Base-by-base conservation (phyloP, 1,140 invertebrate genomes). In the Pogonomyrmex californicus region DNA sequence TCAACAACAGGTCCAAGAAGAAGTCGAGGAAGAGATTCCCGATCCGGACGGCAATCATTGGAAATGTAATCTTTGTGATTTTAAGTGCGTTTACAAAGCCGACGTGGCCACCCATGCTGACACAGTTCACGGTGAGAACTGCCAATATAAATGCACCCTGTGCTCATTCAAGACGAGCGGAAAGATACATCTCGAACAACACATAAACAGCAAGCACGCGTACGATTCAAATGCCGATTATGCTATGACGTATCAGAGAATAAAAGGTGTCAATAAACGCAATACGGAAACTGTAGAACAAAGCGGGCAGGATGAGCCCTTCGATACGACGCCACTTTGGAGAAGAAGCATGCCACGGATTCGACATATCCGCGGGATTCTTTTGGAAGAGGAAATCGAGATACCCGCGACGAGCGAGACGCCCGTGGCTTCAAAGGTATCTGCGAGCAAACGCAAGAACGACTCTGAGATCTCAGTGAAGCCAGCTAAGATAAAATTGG, bases 61-160 rank as follows among this genome's bases (percentile, higher is more conserved):
- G 97, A 96, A 96, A 60, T 98, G 97, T 91, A 96, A 96, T 65
- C 89, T 97, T 14, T 98, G 97, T 83, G 96, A 96, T 38, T 96
- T 96, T 76, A 96, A 96, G 58, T 96, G 96, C 79, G 93, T 96
- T 33, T 96, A 96, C 0, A 96, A 97, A 54, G 94, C 95, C 0
- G 96, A 97, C 60, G 96, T 97, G 71, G 91, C 95, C 0, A 92
- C 94, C 0, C 97, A 98, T 87, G 96, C 96, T 3, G 88, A 93
- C 0, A 95, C 94, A 33, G 88, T 91, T 5, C 97, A 98, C 87
- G 95, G 96, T 33, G 96, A 97, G 1, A 96, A 96, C 49, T 95
- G 95, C 88, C 97, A 97, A 87, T 97, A 96, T 86, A 97, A 97
- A 88, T 98, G 97, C 91, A 95, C 94, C 0, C 92, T 96, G 36